Evolutionary conservation across 2,113 vertebrate species (phyloP).

Genomic region (Nannospalax galili): DNA sequence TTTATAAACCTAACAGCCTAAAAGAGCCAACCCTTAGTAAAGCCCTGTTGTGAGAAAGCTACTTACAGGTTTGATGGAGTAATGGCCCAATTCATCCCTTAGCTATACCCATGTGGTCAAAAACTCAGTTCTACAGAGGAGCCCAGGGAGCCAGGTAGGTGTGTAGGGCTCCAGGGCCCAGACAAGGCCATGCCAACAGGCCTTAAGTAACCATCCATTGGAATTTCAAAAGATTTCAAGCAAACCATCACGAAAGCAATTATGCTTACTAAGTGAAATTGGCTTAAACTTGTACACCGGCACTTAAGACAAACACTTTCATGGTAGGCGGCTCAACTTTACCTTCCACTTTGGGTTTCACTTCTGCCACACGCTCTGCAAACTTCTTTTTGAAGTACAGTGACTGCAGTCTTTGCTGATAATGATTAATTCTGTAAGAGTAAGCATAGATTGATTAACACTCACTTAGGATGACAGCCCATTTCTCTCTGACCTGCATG

Average conservation of each 20-base stretch:
- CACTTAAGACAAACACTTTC: not conserved
- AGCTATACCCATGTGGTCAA: not conserved
- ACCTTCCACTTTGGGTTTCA: conserved; percentile 99
- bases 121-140: not conserved
- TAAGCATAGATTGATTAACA: conserved; percentile 39
- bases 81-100: not conserved
- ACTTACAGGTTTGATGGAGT: conserved; percentile 4
- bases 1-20: not conserved
- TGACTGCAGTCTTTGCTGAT: conserved; percentile 97
- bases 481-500: conserved; percentile 29
- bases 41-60: not conserved
- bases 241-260: not conserved
- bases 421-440: conserved; percentile 96
- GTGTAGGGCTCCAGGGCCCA: not conserved
- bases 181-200: not conserved
- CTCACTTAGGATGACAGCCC: not conserved
- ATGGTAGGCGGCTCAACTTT: conserved; percentile 49
- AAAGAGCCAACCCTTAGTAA: not conserved
- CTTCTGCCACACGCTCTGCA: conserved; percentile 98
- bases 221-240: not conserved
- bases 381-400: conserved; percentile 99
- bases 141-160: not conserved
- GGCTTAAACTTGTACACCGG: not conserved
- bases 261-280: not conserved
- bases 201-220: not conserved